A percentile compares a stretch with the other conserved stretches of the same genome.
phyloP scores from a whole-genome alignment of 2,113 vertebrate species.

The Phodopus roborovskii region DNA sequence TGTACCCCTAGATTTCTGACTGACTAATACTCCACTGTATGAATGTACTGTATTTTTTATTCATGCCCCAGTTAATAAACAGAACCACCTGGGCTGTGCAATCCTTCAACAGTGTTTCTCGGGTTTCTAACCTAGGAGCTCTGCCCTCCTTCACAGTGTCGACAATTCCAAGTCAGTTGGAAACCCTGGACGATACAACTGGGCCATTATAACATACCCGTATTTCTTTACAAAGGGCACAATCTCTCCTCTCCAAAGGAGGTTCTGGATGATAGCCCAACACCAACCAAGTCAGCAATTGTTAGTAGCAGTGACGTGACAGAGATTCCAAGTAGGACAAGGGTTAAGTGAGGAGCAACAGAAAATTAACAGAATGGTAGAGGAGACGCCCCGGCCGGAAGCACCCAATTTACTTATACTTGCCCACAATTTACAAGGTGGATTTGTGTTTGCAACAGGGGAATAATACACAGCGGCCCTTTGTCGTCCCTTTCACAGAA shows the following conservation, averaged over 20 bases:
- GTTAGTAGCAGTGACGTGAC: neutral
- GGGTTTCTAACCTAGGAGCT: neutral
- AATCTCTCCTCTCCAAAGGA: neutral
- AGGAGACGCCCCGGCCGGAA: neutral
- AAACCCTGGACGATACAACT: neutral
- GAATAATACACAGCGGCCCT: neutral
- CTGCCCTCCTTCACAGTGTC: neutral
- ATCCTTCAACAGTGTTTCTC: neutral
- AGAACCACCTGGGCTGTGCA: neutral
- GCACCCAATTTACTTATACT: neutral
- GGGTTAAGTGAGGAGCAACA: neutral
- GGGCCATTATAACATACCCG: fast-evolving
- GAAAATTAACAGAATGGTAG: neutral
- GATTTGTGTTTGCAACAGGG: neutral
- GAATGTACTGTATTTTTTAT: neutral
- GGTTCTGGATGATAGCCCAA: neutral
- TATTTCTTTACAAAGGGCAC: neutral
- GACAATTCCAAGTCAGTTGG: neutral
- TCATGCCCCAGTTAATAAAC: neutral
- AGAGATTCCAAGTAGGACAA: no score
- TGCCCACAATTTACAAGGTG: neutral
- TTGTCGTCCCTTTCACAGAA: neutral
- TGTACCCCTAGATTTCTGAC: neutral
- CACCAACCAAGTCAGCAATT: neutral
- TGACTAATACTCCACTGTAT: neutral